Conservation (phyloP, 2,888 invertebrate species). For the Athalia rosae region DNA sequence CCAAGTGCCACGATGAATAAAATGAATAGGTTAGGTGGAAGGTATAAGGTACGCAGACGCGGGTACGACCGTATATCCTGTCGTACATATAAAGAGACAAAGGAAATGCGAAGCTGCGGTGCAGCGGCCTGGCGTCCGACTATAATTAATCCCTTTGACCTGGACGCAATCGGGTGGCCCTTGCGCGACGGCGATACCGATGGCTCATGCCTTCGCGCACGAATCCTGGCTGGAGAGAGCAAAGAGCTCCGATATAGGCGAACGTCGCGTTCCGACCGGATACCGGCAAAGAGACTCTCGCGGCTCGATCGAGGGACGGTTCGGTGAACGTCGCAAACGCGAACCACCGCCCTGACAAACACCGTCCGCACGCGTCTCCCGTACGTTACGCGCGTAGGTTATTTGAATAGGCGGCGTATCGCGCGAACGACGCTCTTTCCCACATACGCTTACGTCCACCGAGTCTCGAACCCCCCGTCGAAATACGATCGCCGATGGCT, state of each 20-base stretch:
- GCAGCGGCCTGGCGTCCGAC: conserved; percentile 23
- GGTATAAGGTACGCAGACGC: neutral
- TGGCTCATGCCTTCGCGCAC: conserved; percentile 12
- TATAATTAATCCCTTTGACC: conserved; percentile 39
- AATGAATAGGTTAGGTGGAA: neutral
- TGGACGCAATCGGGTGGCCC: conserved; percentile 39
- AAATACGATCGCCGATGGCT: too few relatives aligned
- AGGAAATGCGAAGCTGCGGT: conserved; percentile 10
- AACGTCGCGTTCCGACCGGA: conserved; percentile 12
- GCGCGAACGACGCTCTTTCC: too few relatives aligned
- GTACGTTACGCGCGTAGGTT: too few relatives aligned
- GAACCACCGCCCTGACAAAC: too few relatives aligned
- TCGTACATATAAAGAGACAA: neutral
- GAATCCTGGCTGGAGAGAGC: conserved; percentile 1
- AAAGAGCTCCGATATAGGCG: conserved; percentile 4
- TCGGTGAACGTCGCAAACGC: conserved; percentile 16
- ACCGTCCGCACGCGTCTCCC: too few relatives aligned
- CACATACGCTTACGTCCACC: too few relatives aligned
- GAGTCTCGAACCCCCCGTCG: too few relatives aligned
- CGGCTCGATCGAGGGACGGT: conserved; percentile 9
- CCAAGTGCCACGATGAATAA: too few relatives aligned
- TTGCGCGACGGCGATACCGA: neutral
- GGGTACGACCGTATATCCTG: neutral
- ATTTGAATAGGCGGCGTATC: too few relatives aligned
- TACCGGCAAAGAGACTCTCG: conserved; percentile 7